These are phyloP conservation scores for Fistularia commersonii DNA, from an alignment of 2,797 vertebrate genomes.

Conservation along the genomic window DNA sequence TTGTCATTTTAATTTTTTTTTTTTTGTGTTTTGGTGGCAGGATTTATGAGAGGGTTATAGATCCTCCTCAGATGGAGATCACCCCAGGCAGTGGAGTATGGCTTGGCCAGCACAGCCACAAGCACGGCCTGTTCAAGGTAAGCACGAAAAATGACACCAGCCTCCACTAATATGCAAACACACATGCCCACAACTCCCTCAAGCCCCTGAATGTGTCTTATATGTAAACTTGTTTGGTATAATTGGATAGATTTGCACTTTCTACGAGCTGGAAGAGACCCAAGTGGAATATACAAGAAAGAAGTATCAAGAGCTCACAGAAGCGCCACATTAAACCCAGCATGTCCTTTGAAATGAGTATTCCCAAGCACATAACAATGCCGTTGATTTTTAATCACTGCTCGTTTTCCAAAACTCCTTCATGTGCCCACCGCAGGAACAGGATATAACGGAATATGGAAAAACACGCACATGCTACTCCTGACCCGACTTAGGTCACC, in stretches of 20 bases:
- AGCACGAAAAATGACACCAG: conserved; percentile 34
- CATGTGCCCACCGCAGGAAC: conserved; percentile 22
- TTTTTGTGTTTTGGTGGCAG: conserved; percentile 65
- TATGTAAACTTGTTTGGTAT: conserved; percentile 19
- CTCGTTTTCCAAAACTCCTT: conserved; percentile 38
- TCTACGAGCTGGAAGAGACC: conserved; percentile 5
- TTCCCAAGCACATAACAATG: conserved; percentile 28
- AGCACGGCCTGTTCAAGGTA: conserved; percentile 96
- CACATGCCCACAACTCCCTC: neutral
- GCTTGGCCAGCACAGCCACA: conserved; percentile 93
- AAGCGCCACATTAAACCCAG: conserved; percentile 17
- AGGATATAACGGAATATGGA: neutral
- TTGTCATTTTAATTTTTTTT: conserved; percentile 34
- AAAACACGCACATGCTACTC: conserved; percentile 13
- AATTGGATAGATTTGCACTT: conserved; percentile 31
- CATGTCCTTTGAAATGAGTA: conserved; percentile 20
- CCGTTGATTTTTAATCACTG: conserved; percentile 48
- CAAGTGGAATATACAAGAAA: conserved; percentile 16
- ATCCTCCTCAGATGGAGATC: conserved; percentile 87
- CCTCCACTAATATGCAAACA: neutral
- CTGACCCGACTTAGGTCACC: conserved; percentile 23
- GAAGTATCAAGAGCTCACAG: conserved; percentile 5
- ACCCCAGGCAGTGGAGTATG: conserved; percentile 86
- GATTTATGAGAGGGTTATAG: conserved; percentile 93
- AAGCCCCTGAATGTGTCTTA: conserved; percentile 10